These are phyloP conservation scores for Larimichthys crocea DNA, from an alignment of 2,113 vertebrate species.

Conservation along the genomic window DNA sequence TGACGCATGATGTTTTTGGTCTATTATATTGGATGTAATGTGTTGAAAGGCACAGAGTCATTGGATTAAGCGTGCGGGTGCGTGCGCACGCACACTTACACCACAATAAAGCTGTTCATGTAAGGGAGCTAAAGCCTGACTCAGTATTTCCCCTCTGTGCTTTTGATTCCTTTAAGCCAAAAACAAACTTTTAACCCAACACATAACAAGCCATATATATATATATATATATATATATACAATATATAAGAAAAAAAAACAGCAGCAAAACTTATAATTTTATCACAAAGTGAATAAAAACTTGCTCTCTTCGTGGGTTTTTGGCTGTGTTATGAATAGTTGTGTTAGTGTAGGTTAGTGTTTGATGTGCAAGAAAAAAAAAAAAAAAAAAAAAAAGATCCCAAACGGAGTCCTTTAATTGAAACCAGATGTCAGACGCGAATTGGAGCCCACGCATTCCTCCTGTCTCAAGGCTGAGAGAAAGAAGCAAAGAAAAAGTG, in stretches of 20 bases:
- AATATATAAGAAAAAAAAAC: too few relatives aligned
- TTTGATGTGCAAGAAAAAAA: slow-evolving; percentile 80
- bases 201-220: neutral
- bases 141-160: slow-evolving; percentile 48
- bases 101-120: slow-evolving; percentile 54
- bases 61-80: neutral
- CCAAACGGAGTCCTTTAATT: slow-evolving; percentile 86
- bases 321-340: neutral
- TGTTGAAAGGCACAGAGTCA: neutral
- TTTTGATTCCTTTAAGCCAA: neutral
- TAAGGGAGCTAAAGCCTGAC: slow-evolving; percentile 34
- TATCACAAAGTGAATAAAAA: neutral
- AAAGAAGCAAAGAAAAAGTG: slow-evolving; percentile 38
- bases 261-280: neutral
- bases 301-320: neutral
- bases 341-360: slow-evolving; percentile 13
- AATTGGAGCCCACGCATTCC: slow-evolving; percentile 79
- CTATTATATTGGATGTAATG: neutral
- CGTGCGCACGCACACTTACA: neutral
- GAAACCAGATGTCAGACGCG: slow-evolving; percentile 90
- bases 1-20: slow-evolving; percentile 1
- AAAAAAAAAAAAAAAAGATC: slow-evolving; percentile 86
- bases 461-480: slow-evolving; percentile 51
- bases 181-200: neutral
- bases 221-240: too few relatives aligned